A percentile compares a stretch with the other conserved stretches of the same genome.
Conservation (phyloP, 2,888 invertebrate genomes). For the Sympetrum striolatum region DNA sequence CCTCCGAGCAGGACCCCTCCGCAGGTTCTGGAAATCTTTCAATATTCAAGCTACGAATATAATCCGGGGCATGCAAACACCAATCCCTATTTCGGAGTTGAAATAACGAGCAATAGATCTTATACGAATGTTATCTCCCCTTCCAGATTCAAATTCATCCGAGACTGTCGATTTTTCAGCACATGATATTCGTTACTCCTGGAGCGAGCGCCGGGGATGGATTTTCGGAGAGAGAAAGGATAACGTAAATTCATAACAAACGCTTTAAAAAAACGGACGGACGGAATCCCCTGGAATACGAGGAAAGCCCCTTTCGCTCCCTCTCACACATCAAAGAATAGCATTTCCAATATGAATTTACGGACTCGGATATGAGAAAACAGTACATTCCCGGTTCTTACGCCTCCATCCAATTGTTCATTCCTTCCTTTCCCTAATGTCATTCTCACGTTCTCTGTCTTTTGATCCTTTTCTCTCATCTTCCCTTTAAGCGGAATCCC, state of each 20-base stretch:
- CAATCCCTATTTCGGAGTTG: not conserved
- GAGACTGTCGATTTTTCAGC: not conserved
- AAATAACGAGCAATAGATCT: not conserved
- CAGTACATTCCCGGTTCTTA: not conserved
- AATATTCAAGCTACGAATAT: not conserved
- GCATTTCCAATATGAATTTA: conserved; percentile 41
- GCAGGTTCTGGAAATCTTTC: not conserved
- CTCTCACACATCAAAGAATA: conserved; percentile 33
- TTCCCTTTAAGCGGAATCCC: not conserved
- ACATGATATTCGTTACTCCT: conserved; percentile 19
- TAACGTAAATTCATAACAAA: conserved; percentile 7
- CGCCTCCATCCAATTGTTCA: not conserved
- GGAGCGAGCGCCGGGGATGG: not conserved
- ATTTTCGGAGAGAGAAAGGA: conserved; percentile 9
- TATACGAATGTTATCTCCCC: not conserved
- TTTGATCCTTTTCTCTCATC: not conserved
- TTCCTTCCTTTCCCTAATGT: not conserved
- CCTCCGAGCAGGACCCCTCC: too few species aligned
- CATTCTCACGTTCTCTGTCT: not conserved
- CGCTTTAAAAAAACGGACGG: conserved; percentile 6
- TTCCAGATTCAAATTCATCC: conserved; percentile 16
- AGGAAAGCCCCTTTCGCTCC: not conserved
- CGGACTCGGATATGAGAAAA: conserved; percentile 27
- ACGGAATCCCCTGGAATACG: conserved; percentile 25
- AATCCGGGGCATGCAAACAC: not conserved